Base-by-base conservation (phyloP, 2,113 vertebrate species). In the Entelurus aequoreus region DNA sequence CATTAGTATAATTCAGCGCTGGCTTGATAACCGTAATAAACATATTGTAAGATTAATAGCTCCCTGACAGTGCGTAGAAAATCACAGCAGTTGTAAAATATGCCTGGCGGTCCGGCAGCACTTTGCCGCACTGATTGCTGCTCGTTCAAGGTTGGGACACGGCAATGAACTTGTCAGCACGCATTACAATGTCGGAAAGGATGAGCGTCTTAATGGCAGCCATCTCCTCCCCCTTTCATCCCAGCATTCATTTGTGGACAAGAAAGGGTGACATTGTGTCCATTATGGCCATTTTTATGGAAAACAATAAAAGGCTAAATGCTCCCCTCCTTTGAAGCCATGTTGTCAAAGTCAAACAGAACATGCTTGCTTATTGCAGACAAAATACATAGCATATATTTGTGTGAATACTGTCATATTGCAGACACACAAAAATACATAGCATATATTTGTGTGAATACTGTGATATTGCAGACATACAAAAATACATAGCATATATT, bases 101-200 rank as follows among this genome's bases (percentile, higher is more conserved):
- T 28, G 16, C 12, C 16, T 50, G 16, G 15, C 5, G 14, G 14
- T 7, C 71, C 67, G 64, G 62, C 70, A 65, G 60, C 76, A 49
- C 72, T 78, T 60, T 10, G 69, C 69, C 62, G 60, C 49, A 42
- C 72, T 81, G 79, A 80, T 82, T 72, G 79, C 63, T 3, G 21
- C 81, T 77, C 70, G 59, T 82, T 84, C 71, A 77, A 88, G 79
- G 82, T 80, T 82, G 83, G 64, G 79, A 72, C 71, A 70, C 11
- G 14, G 77, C 84, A 84, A 86, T 88, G 79, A 88, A 88, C 67
- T 60, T 88, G 86, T 88, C 86, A 80, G 75, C 63, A 67, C 70
- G 70, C 68, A 76, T 81, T 79, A 76, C 64, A 70, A 66, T 74
- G 76, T 79, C 10, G 46, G 40, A 68, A 79, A 61, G 68, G 76